phyloP scores from a whole-genome alignment of 2,888 invertebrate genomes.

The Nomada ferruginata region DNA sequence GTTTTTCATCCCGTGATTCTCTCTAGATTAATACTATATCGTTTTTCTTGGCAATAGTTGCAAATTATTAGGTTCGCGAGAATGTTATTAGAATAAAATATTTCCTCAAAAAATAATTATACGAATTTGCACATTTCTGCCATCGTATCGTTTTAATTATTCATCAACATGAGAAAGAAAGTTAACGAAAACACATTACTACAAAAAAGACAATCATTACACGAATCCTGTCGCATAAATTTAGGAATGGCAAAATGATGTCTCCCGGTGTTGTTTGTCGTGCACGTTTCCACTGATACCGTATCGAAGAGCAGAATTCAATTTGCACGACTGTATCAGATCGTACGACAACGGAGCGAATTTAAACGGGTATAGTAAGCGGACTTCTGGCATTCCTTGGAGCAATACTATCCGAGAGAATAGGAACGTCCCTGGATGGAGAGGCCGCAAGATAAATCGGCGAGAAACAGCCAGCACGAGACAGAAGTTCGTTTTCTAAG shows the following conservation, averaged over 20 bases:
- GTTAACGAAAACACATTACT: no score
- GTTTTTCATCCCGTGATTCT: no score
- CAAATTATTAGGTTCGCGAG: no score
- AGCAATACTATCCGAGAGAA: conserved; percentile 17
- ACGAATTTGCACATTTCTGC: no score
- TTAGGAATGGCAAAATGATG: conserved; percentile 18
- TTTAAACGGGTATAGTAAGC: conserved; percentile 48
- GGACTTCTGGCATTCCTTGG: conserved; percentile 34
- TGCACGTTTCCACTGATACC: conserved; percentile 38
- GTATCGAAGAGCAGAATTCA: conserved; percentile 54
- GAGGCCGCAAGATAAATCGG: conserved; percentile 25
- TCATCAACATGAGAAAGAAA: no score
- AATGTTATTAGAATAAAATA: no score
- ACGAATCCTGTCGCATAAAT: conserved; percentile 4
- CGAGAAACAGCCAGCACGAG: background rate
- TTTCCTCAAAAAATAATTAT: no score
- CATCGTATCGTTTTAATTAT: no score
- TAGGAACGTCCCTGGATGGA: conserved; percentile 13
- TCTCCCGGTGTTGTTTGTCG: conserved; percentile 25
- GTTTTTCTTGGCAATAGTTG: no score
- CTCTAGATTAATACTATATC: no score
- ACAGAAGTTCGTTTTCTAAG: conserved; percentile 43
- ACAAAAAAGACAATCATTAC: no score
- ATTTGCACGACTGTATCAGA: conserved; percentile 51
- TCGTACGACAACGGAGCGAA: conserved; percentile 38